Conservation (phyloP, 1,140 invertebrate genomes). For the Penaeus japonicus region DNA sequence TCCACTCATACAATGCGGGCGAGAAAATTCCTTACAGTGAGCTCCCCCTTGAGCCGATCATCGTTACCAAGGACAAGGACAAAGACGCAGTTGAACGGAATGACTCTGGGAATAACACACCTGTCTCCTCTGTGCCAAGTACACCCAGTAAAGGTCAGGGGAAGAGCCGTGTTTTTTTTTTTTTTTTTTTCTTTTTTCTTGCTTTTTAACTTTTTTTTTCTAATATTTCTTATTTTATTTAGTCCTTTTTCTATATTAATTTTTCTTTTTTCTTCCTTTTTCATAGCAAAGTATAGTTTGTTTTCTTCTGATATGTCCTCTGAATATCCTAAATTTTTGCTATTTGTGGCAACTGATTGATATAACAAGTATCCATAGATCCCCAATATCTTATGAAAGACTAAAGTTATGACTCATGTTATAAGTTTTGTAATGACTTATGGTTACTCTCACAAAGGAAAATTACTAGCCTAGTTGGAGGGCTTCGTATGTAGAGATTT, state of each 20-base stretch:
- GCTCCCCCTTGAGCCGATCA: conserved; percentile 64
- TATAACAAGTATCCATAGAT: too few relatives aligned
- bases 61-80: conserved; percentile 33
- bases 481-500: not conserved
- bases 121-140: conserved; percentile 57
- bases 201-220: not conserved
- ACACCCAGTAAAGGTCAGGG: conserved; percentile 39
- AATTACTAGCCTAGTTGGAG: not conserved
- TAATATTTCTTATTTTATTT: not conserved
- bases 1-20: conserved; percentile 70
- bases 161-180: not conserved
- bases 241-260: too few relatives aligned
- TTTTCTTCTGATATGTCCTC: too few relatives aligned
- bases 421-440: too few relatives aligned
- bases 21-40: conserved; percentile 66
- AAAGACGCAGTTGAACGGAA: not conserved
- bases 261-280: too few relatives aligned
- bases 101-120: conserved; percentile 40
- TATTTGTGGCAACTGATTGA: too few relatives aligned
- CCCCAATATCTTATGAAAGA: too few relatives aligned
- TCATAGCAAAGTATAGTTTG: too few relatives aligned
- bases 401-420: too few relatives aligned
- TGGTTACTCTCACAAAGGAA: too few relatives aligned
- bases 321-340: too few relatives aligned
- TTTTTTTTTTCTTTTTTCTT: not conserved